Percentiles rank a stretch among this genome's conserved stretches.
These are phyloP conservation scores for Coregonus sp. DNA, from an alignment of 2,797 vertebrate species.

Conservation along the genomic window DNA sequence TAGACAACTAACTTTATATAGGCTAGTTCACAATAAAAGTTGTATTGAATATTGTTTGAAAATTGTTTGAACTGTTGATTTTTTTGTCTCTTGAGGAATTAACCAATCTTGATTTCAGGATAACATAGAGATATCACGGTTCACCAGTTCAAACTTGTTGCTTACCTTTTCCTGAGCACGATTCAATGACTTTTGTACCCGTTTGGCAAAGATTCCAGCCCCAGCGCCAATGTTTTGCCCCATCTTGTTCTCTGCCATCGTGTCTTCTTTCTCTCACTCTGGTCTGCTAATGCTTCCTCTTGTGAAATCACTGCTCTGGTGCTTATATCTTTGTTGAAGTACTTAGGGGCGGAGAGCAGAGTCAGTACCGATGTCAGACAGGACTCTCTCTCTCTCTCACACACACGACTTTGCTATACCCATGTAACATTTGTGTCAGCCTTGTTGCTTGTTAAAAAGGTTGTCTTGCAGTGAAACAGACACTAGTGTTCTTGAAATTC, in stretches of 20 bases:
- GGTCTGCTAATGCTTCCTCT: conserved; percentile 4
- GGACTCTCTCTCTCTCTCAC: not conserved
- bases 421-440: too few relatives aligned
- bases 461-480: too few relatives aligned
- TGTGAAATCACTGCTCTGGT: not conserved
- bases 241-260: conserved; percentile 87
- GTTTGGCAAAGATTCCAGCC: conserved; percentile 88
- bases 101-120: not conserved
- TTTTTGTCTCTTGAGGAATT: not conserved
- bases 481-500: too few relatives aligned
- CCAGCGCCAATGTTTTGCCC: conserved; percentile 80
- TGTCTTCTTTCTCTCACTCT: conserved; percentile 18
- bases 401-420: not conserved
- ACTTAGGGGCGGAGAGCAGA: conserved; percentile 37
- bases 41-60: not conserved
- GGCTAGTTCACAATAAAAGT: not conserved
- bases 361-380: conserved; percentile 47
- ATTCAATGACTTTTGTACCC: conserved; percentile 88
- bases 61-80: not conserved
- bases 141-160: not conserved
- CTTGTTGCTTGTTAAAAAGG: too few relatives aligned
- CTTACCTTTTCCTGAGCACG: conserved; percentile 94
- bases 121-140: not conserved
- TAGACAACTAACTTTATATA: not conserved
- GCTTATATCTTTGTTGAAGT: conserved; percentile 33